Conservation (phyloP, 30 jellyfish, hydroid and myxozoan species). For the Chrysaora quinquecirrha region DNA sequence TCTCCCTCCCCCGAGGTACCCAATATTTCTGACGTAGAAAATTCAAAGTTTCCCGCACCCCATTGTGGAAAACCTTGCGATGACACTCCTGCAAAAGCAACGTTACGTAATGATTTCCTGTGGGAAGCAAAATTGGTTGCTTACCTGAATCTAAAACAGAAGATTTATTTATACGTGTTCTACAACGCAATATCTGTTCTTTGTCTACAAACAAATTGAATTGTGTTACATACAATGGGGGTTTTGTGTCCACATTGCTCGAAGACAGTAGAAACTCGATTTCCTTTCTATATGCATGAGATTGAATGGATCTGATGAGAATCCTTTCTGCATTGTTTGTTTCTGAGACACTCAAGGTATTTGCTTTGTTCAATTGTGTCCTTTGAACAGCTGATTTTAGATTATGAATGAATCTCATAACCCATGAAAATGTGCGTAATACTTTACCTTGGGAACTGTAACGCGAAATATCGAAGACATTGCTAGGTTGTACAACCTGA, state of each 20-base stretch:
- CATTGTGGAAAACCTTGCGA: slow-evolving; percentile 56
- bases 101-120: slow-evolving; percentile 24
- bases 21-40: slow-evolving; percentile 55
- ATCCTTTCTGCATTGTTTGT: slow-evolving; percentile 35
- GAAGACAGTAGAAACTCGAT: slow-evolving; percentile 26
- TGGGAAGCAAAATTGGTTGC: slow-evolving; percentile 55
- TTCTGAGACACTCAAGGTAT: slow-evolving; percentile 42
- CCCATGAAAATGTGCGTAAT: slow-evolving; percentile 46
- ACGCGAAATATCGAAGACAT: slow-evolving; percentile 7
- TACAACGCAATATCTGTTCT: slow-evolving; percentile 43
- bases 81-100: slow-evolving; percentile 53
- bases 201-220: slow-evolving; percentile 36
- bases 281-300: slow-evolving; percentile 30
- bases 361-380: slow-evolving; percentile 32
- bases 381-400: slow-evolving; percentile 33
- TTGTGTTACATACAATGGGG: slow-evolving; percentile 53
- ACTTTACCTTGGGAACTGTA: slow-evolving; percentile 27
- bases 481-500: background rate
- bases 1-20: slow-evolving; percentile 77
- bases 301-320: slow-evolving; percentile 50
- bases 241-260: slow-evolving; percentile 11
- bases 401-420: slow-evolving; percentile 33
- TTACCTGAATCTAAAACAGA: slow-evolving; percentile 54
- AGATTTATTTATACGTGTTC: slow-evolving; percentile 40
- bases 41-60: slow-evolving; percentile 50